Evolutionary conservation across 1,140 invertebrate genomes (phyloP), one percentile per base, ranked within the genome.

Genomic region (Sycobia sp.): DNA sequence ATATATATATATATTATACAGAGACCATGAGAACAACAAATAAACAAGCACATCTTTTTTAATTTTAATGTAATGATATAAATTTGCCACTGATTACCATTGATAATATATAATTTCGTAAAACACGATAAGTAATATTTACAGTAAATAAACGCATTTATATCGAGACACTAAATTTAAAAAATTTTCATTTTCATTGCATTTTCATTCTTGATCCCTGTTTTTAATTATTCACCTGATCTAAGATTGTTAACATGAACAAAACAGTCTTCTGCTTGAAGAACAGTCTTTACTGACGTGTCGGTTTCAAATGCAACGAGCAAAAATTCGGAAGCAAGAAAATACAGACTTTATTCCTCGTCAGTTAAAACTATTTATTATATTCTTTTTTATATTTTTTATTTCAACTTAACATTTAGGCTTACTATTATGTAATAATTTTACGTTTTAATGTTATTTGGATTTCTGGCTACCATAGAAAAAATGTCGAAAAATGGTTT

Each of bases 221-320:
- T 8, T 22, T 23, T n/a, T 49, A 58, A 13, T 41, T 32, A 25
- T 53, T 4, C 32, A 10, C 23, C n/a, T 62, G 41, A 47, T 32
- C 11, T 34, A 62, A 55, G 23, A 56, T 50, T 16, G 41, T 54
- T 62, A 23, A 69, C 29, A 38, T 16, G 20, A 38, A 16, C 56
- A 50, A 47, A 56, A 74, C 72, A 73, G 71, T 76, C 73, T 76
- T 74, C 63, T 56, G 65, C 72, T 18, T 67, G 66, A 77, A 76
- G 66, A 70, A 50, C 69, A 76, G 72, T 73, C 70, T 76, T 76
- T 69, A 59, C 65, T 34, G 68, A 68, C 57, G 38, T 62, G 61
- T n/a, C 62, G 68, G 63, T 56, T 69, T 63, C 59, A 70, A 71
- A 69, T 71, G 69, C 68, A 66, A 76, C 58, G 67, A 66, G 65